Evolutionary conservation across 1,140 invertebrate genomes (phyloP).

Genomic region (Drosophila kohkoa): DNA sequence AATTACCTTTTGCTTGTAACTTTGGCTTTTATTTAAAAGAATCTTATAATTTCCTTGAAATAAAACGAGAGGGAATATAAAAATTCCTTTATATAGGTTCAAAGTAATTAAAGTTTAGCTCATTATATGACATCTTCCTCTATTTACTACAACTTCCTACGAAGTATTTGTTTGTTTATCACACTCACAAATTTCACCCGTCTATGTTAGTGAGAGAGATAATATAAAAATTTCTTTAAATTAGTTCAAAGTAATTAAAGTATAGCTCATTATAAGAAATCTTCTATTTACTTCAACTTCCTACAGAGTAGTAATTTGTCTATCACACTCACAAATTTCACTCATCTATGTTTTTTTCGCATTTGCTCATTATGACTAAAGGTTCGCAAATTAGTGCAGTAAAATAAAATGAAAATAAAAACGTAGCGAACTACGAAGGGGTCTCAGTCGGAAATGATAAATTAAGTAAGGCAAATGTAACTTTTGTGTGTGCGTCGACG

Average conservation of each 20-base stretch:
- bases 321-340: neutral
- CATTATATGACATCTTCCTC: no score
- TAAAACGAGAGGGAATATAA: no score
- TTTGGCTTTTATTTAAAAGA: no score
- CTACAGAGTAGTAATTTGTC: neutral
- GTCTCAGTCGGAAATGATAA: conserved; percentile 43
- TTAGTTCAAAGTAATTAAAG: no score
- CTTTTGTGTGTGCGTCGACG: conserved; percentile 31
- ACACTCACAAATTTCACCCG: neutral
- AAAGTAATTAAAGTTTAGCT: no score
- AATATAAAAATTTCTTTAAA: no score
- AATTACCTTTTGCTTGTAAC: no score
- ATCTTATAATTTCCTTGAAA: no score
- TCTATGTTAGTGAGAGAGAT: no score
- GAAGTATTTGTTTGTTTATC: neutral
- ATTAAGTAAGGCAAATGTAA: conserved; percentile 47
- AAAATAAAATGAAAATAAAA: conserved; percentile 10
- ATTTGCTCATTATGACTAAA: conserved; percentile 36
- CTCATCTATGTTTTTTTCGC: neutral
- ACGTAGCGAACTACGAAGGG: neutral
- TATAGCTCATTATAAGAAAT: no score
- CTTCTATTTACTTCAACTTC: no score
- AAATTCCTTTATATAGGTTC: no score
- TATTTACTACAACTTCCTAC: neutral
- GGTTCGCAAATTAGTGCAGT: conserved; percentile 31